A percentile compares a stretch with the other conserved stretches of the same genome.
These are phyloP conservation scores for Lycodopsis pacificus DNA, from an alignment of 2,797 vertebrate species.

Conservation along the genomic window DNA sequence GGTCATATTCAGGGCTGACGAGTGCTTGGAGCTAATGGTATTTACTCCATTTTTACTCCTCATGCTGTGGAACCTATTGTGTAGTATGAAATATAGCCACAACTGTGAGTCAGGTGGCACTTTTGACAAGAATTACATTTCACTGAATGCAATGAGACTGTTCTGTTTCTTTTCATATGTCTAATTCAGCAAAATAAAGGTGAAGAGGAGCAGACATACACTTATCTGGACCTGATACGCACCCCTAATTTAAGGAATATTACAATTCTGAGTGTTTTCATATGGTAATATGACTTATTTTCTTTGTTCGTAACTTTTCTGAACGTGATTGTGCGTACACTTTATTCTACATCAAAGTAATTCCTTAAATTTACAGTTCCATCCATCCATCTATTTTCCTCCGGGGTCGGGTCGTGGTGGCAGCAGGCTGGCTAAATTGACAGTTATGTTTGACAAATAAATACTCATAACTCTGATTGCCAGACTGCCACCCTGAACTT, in stretches of 20 bases:
- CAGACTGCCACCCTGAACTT: too few species aligned
- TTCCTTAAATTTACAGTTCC: not conserved
- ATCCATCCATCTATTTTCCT: too few species aligned
- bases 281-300: slow-evolving; percentile 66
- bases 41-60: not conserved
- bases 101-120: not conserved
- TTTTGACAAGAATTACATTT: not conserved
- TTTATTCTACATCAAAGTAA: not conserved
- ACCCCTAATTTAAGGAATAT: slow-evolving; percentile 69
- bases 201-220: slow-evolving; percentile 27
- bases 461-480: too few species aligned
- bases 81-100: not conserved
- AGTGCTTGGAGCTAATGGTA: slow-evolving; percentile 30
- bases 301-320: not conserved
- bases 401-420: too few species aligned
- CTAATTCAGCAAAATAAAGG: slow-evolving; percentile 37
- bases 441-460: not conserved
- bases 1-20: slow-evolving; percentile 42
- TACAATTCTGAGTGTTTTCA: slow-evolving; percentile 53
- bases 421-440: too few species aligned
- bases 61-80: not conserved
- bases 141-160: not conserved
- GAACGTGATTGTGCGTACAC: not conserved
- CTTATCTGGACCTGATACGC: slow-evolving; percentile 68
- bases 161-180: slow-evolving; percentile 20